phyloP scores from a whole-genome alignment of 2,888 invertebrate species.

The Halocaridina rubra region DNA sequence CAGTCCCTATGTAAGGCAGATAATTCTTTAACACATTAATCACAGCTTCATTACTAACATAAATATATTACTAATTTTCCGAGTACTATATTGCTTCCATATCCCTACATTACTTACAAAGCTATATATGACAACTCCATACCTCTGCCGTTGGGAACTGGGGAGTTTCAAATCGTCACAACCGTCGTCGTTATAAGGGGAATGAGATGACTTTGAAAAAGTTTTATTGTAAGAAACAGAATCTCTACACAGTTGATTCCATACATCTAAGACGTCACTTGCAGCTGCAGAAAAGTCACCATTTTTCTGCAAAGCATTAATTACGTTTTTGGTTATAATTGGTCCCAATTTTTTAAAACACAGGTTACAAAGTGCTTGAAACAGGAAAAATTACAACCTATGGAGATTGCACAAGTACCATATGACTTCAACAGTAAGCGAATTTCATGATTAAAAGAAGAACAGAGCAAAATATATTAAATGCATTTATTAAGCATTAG shows the following conservation, averaged over 20 bases:
- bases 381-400: background rate
- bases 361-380: background rate
- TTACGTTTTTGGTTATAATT: background rate
- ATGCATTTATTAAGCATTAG: too few species aligned
- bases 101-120: too few species aligned
- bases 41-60: too few species aligned
- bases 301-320: constrained; percentile 39
- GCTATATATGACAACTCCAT: too few species aligned
- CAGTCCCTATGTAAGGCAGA: too few species aligned
- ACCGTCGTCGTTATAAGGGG: background rate
- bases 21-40: too few species aligned
- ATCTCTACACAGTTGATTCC: constrained; percentile 35
- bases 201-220: background rate
- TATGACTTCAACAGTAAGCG: background rate
- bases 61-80: too few species aligned
- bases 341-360: too few species aligned
- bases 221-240: background rate
- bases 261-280: constrained; percentile 59
- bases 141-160: background rate
- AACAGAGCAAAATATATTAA: background rate
- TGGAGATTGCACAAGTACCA: background rate
- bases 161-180: background rate
- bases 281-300: constrained; percentile 58
- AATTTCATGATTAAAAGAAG: background rate
- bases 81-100: too few species aligned